Conservation (phyloP, 2,888 invertebrate species). For the Drosophila cognata region DNA sequence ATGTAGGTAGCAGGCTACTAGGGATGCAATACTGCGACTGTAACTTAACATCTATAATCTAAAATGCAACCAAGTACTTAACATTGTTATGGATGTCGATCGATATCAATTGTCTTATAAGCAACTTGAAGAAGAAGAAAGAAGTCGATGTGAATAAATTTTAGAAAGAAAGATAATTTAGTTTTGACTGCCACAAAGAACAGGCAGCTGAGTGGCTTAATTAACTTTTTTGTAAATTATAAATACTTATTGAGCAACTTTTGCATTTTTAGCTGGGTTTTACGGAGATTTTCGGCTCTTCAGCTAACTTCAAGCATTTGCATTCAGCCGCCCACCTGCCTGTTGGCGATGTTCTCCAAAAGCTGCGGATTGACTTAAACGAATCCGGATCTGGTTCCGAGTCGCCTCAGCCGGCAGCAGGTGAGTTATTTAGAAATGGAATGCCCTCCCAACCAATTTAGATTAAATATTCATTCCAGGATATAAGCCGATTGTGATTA, state of each 20-base stretch:
- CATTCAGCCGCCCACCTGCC: slow-evolving; percentile 70
- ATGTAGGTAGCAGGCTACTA: too few species aligned
- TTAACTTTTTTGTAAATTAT: neutral
- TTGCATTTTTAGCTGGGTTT: slow-evolving; percentile 88
- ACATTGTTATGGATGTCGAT: too few species aligned
- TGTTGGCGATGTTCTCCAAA: slow-evolving; percentile 91
- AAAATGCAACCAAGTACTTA: too few species aligned
- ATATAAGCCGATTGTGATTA: slow-evolving; percentile 81
- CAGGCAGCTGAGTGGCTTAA: neutral
- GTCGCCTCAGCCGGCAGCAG: slow-evolving; percentile 88
- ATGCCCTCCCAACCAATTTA: neutral
- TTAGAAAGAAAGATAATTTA: too few species aligned
- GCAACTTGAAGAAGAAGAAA: too few species aligned
- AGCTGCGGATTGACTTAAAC: slow-evolving; percentile 93
- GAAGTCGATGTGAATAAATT: too few species aligned
- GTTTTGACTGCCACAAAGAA: neutral
- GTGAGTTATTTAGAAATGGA: slow-evolving; percentile 85
- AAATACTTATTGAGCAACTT: neutral
- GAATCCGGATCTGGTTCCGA: slow-evolving; percentile 95
- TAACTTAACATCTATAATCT: too few species aligned
- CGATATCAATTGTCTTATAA: too few species aligned
- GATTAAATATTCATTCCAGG: slow-evolving; percentile 46
- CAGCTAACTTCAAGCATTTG: slow-evolving; percentile 89
- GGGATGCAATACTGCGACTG: too few species aligned
- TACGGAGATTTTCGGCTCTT: slow-evolving; percentile 87